A percentile compares a stretch with the other conserved stretches of the same genome.
Evolutionary conservation across 2,113 vertebrate genomes (phyloP).

Genomic region (Barbus barbus): DNA sequence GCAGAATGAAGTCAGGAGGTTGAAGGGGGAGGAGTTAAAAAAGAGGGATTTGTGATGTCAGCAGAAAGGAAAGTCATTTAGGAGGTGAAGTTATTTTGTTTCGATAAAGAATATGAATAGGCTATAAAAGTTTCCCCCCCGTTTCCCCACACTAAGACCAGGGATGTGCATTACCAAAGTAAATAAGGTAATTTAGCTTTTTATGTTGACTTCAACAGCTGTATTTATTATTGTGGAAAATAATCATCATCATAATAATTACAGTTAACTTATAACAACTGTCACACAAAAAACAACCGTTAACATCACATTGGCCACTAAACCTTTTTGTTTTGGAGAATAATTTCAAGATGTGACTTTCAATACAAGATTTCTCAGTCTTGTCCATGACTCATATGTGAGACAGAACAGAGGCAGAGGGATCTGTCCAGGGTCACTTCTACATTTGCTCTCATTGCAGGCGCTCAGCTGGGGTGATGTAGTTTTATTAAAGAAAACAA

Average conservation of each 20-base stretch:
- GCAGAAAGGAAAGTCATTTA: no score
- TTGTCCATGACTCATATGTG: slow-evolving; percentile 13
- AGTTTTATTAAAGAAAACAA: slow-evolving; percentile 83
- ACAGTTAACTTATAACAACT: neutral
- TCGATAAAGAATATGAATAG: no score
- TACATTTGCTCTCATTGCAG: slow-evolving; percentile 64
- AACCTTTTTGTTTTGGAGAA: neutral
- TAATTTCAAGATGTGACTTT: neutral
- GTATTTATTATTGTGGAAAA: no score
- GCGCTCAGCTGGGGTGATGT: slow-evolving; percentile 73
- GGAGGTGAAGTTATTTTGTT: no score
- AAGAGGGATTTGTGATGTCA: no score
- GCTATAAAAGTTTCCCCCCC: no score
- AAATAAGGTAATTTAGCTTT: no score
- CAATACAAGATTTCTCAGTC: slow-evolving; percentile 11
- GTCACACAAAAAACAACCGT: neutral
- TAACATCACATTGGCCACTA: neutral
- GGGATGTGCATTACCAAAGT: no score
- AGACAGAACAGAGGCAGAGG: slow-evolving; percentile 65
- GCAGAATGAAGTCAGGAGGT: no score
- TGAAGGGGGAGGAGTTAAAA: no score
- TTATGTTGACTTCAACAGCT: no score
- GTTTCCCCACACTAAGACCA: no score
- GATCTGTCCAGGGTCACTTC: slow-evolving; percentile 64
- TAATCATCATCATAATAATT: neutral